A percentile compares a stretch with the other conserved stretches of the same genome.
These are phyloP conservation scores for Erebia aethiops DNA, from an alignment of 2,888 invertebrate genomes.

Conservation along the genomic window DNA sequence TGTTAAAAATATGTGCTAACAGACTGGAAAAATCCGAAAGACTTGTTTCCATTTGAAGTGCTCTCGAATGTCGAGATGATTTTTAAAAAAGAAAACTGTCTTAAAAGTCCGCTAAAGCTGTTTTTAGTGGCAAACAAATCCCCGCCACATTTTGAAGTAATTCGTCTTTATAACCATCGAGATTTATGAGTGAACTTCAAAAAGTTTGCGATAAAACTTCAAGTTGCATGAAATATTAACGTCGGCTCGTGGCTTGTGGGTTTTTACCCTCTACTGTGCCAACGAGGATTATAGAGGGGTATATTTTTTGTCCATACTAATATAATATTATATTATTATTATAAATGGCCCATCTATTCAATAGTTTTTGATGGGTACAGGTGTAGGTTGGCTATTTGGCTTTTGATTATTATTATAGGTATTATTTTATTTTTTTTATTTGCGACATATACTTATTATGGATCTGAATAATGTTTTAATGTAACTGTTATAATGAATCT, in stretches of 20 bases:
- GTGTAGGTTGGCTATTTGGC: too few relatives aligned
- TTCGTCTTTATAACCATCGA: constrained; percentile 38
- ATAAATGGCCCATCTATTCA: too few relatives aligned
- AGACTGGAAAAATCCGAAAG: constrained; percentile 2
- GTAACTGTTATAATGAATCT: too few relatives aligned
- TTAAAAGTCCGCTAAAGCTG: constrained; percentile 21
- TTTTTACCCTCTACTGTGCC: neutral
- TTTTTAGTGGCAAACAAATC: constrained; percentile 34
- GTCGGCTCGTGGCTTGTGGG: constrained; percentile 18
- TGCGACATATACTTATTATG: too few relatives aligned
- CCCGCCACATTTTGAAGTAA: constrained; percentile 30
- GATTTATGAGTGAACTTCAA: constrained; percentile 38
- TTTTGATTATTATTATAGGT: too few relatives aligned
- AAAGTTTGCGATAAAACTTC: constrained; percentile 38
- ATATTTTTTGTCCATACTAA: neutral
- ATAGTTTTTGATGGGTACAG: too few relatives aligned
- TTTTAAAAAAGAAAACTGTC: constrained; percentile 17
- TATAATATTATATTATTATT: too few relatives aligned
- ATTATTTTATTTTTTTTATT: too few relatives aligned
- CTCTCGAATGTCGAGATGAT: neutral
- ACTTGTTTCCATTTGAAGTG: constrained; percentile 8
- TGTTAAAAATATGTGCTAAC: constrained; percentile 5
- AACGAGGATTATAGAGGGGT: neutral
- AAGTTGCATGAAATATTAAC: constrained; percentile 38
- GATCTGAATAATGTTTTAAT: too few relatives aligned